Percentiles rank a stretch among this genome's conserved stretches.
These are phyloP conservation scores for Actinemys pallida DNA, from an alignment of 2,113 vertebrate species.

Conservation along the genomic window DNA sequence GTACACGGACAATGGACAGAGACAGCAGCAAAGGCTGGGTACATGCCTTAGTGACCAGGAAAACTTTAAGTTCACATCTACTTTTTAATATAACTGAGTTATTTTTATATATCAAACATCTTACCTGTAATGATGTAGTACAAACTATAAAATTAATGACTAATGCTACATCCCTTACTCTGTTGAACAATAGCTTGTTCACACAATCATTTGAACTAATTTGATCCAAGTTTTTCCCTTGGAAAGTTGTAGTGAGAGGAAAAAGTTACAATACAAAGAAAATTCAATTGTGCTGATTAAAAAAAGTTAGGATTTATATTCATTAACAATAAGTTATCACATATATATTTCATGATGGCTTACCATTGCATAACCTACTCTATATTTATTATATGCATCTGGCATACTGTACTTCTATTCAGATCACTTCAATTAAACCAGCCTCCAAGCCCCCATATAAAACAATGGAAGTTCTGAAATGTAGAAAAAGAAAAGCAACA, in stretches of 20 bases:
- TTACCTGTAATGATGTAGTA: neutral
- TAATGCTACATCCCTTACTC: constrained; percentile 14
- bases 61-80: neutral
- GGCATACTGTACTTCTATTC: constrained; percentile 78
- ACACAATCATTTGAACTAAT: constrained; percentile 68
- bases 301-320: constrained; percentile 78
- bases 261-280: constrained; percentile 72
- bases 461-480: constrained; percentile 64
- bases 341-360: constrained; percentile 78
- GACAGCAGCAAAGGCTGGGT: neutral
- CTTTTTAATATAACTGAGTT: neutral
- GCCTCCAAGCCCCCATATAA: constrained; percentile 81
- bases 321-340: constrained; percentile 81
- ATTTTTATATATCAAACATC: neutral
- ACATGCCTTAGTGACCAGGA: neutral
- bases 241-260: constrained; percentile 67
- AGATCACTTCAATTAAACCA: constrained; percentile 84
- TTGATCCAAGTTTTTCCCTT: constrained; percentile 71
- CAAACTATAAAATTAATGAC: neutral
- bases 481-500: constrained; percentile 40
- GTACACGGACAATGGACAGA: neutral
- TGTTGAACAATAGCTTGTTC: constrained; percentile 46
- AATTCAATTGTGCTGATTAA: constrained; percentile 75
- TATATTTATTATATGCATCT: constrained; percentile 83
- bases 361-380: constrained; percentile 80